These are phyloP conservation scores for Notarius lentiginosus DNA, from an alignment of 2,113 vertebrate genomes.

Conservation along the genomic window DNA sequence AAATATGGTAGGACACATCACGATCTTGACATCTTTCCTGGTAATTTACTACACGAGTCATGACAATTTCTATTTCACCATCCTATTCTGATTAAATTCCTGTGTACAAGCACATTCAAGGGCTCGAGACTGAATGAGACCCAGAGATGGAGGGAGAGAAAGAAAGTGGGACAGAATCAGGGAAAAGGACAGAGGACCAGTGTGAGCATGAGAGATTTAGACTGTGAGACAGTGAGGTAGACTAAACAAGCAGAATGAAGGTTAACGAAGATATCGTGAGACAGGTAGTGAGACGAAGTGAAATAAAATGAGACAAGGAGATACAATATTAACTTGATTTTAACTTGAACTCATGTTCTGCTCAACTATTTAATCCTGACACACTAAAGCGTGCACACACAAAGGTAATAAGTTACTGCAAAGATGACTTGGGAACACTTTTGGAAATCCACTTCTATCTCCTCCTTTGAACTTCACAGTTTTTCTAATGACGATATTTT, in stretches of 20 bases:
- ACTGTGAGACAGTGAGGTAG: not conserved
- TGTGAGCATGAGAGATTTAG: not conserved
- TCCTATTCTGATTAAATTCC: not conserved
- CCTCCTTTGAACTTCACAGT: not conserved
- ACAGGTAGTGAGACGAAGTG: not conserved
- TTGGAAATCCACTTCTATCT: not conserved
- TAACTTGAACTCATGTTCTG: not conserved
- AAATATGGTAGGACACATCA: not conserved
- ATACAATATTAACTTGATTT: not conserved
- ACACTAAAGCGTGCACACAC: not conserved
- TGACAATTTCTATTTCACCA: not conserved
- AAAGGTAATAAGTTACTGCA: not conserved
- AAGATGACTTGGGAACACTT: not conserved
- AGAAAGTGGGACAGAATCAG: not conserved
- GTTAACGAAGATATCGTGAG: not conserved
- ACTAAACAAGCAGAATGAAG: not conserved
- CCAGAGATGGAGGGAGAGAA: too few species aligned
- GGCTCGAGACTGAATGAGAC: not conserved
- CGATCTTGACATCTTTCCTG: not conserved
- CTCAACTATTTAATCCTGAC: not conserved
- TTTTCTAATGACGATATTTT: not conserved
- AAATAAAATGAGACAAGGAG: not conserved
- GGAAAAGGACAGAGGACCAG: not conserved
- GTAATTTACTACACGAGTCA: not conserved
- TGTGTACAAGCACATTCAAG: not conserved